These are phyloP conservation scores for Darevskia mixta DNA, from an alignment of 2,797 vertebrate species.

Conservation along the genomic window DNA sequence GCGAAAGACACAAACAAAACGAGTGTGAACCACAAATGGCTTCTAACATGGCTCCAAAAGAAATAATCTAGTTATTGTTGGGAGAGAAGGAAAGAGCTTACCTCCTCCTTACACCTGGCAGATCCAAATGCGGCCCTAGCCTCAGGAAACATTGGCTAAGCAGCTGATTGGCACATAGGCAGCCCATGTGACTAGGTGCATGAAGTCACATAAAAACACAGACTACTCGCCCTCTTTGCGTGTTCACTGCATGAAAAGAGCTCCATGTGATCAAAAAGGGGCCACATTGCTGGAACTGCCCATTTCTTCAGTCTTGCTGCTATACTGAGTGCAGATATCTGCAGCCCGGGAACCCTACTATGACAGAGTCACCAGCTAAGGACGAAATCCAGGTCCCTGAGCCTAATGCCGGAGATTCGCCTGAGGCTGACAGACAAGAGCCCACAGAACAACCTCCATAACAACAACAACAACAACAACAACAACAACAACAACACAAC, in stretches of 20 bases:
- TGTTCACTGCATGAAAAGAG: not conserved
- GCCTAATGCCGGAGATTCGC: too few relatives aligned
- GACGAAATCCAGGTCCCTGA: too few relatives aligned
- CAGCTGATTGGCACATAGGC: not conserved
- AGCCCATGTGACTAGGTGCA: not conserved
- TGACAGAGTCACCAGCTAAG: too few relatives aligned
- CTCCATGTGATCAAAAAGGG: not conserved
- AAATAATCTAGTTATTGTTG: constrained; percentile 39
- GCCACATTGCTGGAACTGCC: too few relatives aligned
- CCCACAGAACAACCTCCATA: too few relatives aligned
- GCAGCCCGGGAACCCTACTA: too few relatives aligned
- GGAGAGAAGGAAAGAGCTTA: not conserved
- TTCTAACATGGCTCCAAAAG: constrained; percentile 39
- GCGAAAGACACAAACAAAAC: not conserved
- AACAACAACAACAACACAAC: too few relatives aligned
- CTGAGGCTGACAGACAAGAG: too few relatives aligned
- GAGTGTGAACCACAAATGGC: constrained; percentile 20
- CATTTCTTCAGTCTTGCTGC: too few relatives aligned
- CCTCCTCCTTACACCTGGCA: not conserved
- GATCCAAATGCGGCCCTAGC: not conserved
- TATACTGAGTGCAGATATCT: too few relatives aligned
- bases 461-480: too few relatives aligned
- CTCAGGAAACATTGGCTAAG: not conserved
- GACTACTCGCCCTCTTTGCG: not conserved
- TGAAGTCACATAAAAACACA: not conserved